A percentile compares a stretch with the other conserved stretches of the same genome.
phyloP scores from a whole-genome alignment of 1,140 invertebrate genomes.

The Psilanteris sp. region DNA sequence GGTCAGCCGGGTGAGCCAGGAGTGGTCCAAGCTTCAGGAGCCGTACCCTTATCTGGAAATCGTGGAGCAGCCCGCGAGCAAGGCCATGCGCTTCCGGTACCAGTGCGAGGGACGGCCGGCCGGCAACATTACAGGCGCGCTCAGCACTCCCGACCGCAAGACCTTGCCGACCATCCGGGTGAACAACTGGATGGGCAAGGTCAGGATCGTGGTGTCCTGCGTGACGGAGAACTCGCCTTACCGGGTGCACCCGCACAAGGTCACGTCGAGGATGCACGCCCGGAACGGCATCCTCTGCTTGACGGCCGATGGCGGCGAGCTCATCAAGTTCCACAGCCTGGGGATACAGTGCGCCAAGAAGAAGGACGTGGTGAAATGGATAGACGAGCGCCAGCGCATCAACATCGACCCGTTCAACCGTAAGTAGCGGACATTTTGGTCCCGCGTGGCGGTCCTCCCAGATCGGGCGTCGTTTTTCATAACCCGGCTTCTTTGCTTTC shows the following conservation, averaged over 20 bases:
- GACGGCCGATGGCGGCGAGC: conserved; percentile 87
- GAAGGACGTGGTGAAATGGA: conserved; percentile 92
- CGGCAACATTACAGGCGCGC: conserved; percentile 94
- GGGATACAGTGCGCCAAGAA: conserved; percentile 98
- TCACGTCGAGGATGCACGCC: conserved; percentile 95
- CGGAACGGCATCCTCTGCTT: conserved; percentile 94
- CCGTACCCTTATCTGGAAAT: no score
- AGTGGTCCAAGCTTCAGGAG: no score
- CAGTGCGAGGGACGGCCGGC: conserved; percentile 97
- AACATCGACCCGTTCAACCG: conserved; percentile 96
- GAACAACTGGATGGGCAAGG: conserved; percentile 87
- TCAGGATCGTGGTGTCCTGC: conserved; percentile 95
- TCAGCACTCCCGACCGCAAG: conserved; percentile 92
- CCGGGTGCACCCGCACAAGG: conserved; percentile 95
- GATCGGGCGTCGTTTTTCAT: no score
- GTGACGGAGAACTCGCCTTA: conserved; percentile 94
- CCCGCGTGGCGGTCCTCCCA: no score
- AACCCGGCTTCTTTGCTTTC: no score
- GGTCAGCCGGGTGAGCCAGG: no score
- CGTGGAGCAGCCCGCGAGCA: conserved; percentile 93
- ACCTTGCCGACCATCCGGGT: conserved; percentile 94
- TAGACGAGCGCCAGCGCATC: conserved; percentile 89
- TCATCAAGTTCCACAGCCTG: conserved; percentile 91
- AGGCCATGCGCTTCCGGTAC: conserved; percentile 93
- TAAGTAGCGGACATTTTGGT: no score